Base-by-base conservation (phyloP, 1,140 invertebrate genomes). In the Pentalonia nigronervosa region DNA sequence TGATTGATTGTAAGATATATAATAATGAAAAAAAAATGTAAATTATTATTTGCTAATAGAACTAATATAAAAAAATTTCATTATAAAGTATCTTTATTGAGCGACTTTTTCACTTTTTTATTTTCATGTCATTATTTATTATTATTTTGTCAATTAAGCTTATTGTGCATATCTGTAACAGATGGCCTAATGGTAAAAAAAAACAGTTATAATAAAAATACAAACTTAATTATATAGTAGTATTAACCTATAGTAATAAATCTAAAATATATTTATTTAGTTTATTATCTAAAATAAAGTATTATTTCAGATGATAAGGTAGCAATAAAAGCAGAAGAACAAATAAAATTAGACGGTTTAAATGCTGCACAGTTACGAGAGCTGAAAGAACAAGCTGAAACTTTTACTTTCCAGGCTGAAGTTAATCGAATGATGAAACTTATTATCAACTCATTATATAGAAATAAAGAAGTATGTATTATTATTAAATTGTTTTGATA, bases 361-460 rank as follows among this genome's bases (percentile, higher is more conserved):
- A 99, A 98, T 96, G 98, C 98, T 0, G 98, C 98, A 56, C 98
- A 99, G 95, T 96, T 99, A 94, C 98, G 98, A 94, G 98, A 99
- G 96, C 95, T 99, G 20, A 96, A 98, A 88, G 98, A 99, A 41
- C 98, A 97, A 95, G 97, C 99, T 0, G 98, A 99, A 95, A 99
- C 99, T 95, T 98, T 97, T 95, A 97, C 97, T 45, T 99, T 99
- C 96, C 98, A 99, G 95, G 98, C 98, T 2, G 98, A 99, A 96
- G 99, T 99, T 21, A 99, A 99, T 96, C 97, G 99, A 53, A 99
- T 99, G 98, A 99, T 99, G 99, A 99, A 99, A 96, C 96, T 99
- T 36, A 99, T 99, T 95, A 99, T 99, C 95, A 99, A 99, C 96
- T 99, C 99, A 0, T 96, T 99, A 0, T 99, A 99, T 95, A 97